phyloP scores from a whole-genome alignment of 2,888 invertebrate species.

The Herminia tarsipennalis region DNA sequence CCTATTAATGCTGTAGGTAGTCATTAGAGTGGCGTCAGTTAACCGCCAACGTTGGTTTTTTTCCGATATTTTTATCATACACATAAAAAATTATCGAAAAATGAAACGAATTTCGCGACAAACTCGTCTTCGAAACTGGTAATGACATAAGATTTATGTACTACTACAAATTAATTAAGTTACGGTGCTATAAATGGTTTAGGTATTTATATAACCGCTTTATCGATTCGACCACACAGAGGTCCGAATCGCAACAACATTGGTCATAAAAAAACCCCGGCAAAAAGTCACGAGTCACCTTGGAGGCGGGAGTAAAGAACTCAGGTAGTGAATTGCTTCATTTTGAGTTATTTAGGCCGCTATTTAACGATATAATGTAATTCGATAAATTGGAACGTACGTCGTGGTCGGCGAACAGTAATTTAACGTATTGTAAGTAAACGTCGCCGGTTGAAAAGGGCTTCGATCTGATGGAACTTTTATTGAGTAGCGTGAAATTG shows the following conservation, averaged over 20 bases:
- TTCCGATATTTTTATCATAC: conserved; percentile 26
- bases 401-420: conserved; percentile 43
- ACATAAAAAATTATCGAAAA: conserved; percentile 19
- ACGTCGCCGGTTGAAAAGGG: conserved; percentile 15
- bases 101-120: conserved; percentile 28
- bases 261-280: conserved; percentile 66
- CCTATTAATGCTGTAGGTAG: too few relatives aligned
- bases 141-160: conserved; percentile 35
- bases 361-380: conserved; percentile 51
- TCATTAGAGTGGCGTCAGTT: conserved; percentile 2
- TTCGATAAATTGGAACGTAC: conserved; percentile 57
- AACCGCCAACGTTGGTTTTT: conserved; percentile 8
- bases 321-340: conserved; percentile 84
- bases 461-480: conserved; percentile 15
- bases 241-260: conserved; percentile 72
- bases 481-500: conserved; percentile 15
- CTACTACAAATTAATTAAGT: conserved; percentile 43
- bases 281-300: conserved; percentile 81
- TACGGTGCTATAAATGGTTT: conserved; percentile 39
- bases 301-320: conserved; percentile 76
- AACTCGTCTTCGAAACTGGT: conserved; percentile 17
- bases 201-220: conserved; percentile 41
- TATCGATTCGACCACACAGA: conserved; percentile 66
- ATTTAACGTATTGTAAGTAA: conserved; percentile 25
- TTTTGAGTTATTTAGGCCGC: conserved; percentile 66